Evolutionary conservation across 2,888 invertebrate species (phyloP), one percentile per base, ranked within the genome.

Genomic region (Aphrophora alni): DNA sequence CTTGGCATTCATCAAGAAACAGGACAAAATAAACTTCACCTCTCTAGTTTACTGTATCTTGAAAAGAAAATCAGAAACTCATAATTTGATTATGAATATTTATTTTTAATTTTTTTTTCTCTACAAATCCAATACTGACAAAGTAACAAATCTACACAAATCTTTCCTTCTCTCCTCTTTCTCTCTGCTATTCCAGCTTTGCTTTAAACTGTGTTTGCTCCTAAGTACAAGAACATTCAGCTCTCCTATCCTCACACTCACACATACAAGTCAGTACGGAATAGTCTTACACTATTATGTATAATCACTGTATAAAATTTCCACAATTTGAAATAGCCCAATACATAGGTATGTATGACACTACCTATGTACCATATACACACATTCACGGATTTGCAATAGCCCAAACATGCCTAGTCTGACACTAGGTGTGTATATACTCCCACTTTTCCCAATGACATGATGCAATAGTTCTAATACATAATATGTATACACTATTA

Each of bases 261-360:
- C 17, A 44, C 10, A 82, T 81, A 83, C 80, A 81, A 82, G 83
- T 84, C 84, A 83, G 84, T 84, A 83, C 84, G 83, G 82, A 84
- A 84, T 84, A 84, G 84, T 84, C 82, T 81, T 79, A 84, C 82
- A 84, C 84, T 84, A 84, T 84, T 83, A 82, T 83, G 83, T 83
- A 83, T 81, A 80, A 75, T 77, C 72, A 79, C 82, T 82, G 77
- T 81, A 75, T 72, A 83, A 84, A 84, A 83, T 84, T 84, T 84
- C 84, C 84, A 84, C 81, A 83, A 80, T 82, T 80, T 83, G 82
- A 81, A 84, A 84, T 84, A 84, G 84, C 83, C 82, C 84, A 83
- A 84, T 80, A 78, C 78, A 73, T 75, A 75, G 78, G 73, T 51
- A 74, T 70, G 71, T 77, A 69, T 10, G 70, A 70, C 59, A 59